phyloP scores from a whole-genome alignment of 2,113 vertebrate species.

The Platycercus adscitus region DNA sequence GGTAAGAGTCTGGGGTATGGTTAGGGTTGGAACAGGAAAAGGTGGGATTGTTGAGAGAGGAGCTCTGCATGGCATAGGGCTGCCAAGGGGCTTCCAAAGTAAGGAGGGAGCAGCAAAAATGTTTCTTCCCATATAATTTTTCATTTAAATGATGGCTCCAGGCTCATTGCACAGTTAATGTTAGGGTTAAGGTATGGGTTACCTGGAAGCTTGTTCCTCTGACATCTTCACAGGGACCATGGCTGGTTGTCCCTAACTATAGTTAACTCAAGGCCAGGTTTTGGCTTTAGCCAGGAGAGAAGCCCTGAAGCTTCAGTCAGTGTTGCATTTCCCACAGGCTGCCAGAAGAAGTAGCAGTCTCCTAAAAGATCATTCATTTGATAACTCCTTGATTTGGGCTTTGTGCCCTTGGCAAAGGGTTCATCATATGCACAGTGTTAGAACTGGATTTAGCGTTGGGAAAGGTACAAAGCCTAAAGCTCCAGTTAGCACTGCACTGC shows the following conservation, averaged over 20 bases:
- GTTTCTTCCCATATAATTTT: not conserved
- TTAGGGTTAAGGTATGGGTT: not conserved
- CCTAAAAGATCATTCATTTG: not conserved
- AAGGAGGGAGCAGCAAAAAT: not conserved
- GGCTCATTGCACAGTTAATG: not conserved
- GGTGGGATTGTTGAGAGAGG: not conserved
- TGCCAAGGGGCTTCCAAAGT: not conserved
- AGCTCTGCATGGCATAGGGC: not conserved
- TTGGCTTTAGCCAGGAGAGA: not conserved
- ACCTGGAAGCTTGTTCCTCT: not conserved
- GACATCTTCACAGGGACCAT: accelerated
- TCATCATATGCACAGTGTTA: not conserved
- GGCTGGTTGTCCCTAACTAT: not conserved
- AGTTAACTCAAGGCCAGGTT: not conserved
- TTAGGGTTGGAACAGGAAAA: not conserved
- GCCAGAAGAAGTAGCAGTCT: not conserved
- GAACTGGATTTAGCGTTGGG: not conserved
- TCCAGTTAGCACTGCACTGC: not conserved
- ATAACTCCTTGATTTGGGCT: not conserved
- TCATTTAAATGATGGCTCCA: not conserved
- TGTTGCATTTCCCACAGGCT: not conserved
- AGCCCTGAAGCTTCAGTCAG: not conserved
- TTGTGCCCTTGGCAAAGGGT: not conserved
- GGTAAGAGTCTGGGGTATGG: not conserved
- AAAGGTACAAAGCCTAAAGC: not conserved